A percentile compares a stretch with the other conserved stretches of the same genome.
phyloP scores from a whole-genome alignment of 2,113 vertebrate species.

The Bostrychus sinensis region DNA sequence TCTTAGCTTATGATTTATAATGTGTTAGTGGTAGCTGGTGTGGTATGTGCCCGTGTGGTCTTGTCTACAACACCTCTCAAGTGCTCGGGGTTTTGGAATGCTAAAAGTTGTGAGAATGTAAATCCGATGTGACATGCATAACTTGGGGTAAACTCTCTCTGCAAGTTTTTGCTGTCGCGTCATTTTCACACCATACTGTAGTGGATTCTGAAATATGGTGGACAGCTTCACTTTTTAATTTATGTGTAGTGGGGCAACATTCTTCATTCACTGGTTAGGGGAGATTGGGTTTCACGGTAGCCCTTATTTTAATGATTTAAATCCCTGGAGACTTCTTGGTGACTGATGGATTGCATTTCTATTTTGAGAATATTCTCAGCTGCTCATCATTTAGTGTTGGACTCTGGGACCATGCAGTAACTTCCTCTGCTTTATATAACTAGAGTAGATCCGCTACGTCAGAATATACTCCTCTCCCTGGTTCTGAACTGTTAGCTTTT shows the following conservation, averaged over 20 bases:
- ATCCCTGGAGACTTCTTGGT: neutral
- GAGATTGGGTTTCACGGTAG: neutral
- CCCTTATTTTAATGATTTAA: neutral
- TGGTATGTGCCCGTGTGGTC: too few species aligned
- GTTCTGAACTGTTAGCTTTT: constrained; percentile 18
- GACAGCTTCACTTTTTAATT: constrained; percentile 9
- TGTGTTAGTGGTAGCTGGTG: too few species aligned
- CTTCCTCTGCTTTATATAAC: neutral
- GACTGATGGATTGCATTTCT: neutral
- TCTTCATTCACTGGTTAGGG: neutral
- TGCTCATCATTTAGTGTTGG: neutral
- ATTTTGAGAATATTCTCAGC: neutral
- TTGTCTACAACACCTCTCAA: too few species aligned
- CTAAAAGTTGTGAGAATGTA: neutral
- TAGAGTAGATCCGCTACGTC: neutral
- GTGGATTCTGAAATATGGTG: too few species aligned
- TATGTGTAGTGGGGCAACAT: neutral
- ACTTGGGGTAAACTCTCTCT: neutral
- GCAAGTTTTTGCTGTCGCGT: neutral
- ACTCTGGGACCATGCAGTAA: neutral
- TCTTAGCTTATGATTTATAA: too few species aligned
- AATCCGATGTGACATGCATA: neutral
- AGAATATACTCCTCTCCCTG: neutral
- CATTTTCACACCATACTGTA: neutral
- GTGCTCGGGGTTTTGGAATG: neutral